Percentiles rank a stretch among this genome's conserved stretches.
phyloP scores from a whole-genome alignment of 53 echinoderm and acorn worm genomes.

The Pentamera pediparva region DNA sequence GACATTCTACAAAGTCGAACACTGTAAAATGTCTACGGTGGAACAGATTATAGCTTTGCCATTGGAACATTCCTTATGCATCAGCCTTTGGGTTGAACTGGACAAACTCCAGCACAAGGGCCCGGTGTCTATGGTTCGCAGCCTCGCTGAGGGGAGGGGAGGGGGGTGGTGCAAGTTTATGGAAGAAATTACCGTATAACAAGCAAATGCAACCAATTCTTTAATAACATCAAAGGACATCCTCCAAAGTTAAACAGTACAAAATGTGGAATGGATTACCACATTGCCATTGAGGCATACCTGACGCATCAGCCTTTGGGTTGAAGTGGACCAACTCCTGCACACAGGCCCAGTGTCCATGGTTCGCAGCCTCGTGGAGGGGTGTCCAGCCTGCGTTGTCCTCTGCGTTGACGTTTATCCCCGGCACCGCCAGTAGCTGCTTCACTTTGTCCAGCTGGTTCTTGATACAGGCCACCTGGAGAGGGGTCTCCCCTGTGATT shows the following conservation, averaged over 20 bases:
- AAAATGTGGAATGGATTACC: too few relatives aligned
- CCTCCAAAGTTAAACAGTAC: too few relatives aligned
- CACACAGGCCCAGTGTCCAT: conserved; percentile 63
- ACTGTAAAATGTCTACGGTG: not conserved
- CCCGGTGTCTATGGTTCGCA: conserved; percentile 19
- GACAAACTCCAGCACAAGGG: conserved; percentile 73
- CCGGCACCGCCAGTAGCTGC: conserved; percentile 53
- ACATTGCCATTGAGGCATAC: too few relatives aligned
- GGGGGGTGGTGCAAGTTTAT: too few relatives aligned
- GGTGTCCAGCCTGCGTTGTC: conserved; percentile 92
- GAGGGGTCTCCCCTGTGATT: conserved; percentile 72
- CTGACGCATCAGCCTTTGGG: conserved; percentile 28
- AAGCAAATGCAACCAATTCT: too few relatives aligned
- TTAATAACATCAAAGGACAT: too few relatives aligned
- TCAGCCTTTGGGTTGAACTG: conserved; percentile 54
- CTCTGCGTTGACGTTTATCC: conserved; percentile 67
- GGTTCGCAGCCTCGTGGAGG: conserved; percentile 85
- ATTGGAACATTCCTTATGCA: too few relatives aligned
- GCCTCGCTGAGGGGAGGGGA: conserved; percentile 91
- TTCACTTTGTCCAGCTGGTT: conserved; percentile 49
- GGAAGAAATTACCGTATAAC: too few relatives aligned
- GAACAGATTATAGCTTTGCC: too few relatives aligned
- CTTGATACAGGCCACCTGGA: conserved; percentile 84
- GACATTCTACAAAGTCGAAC: not conserved
- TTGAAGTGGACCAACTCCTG: conserved; percentile 67